Evolutionary conservation across 1,140 invertebrate genomes (phyloP), one percentile per base, ranked within the genome.

Genomic region (Eueides isabella): DNA sequence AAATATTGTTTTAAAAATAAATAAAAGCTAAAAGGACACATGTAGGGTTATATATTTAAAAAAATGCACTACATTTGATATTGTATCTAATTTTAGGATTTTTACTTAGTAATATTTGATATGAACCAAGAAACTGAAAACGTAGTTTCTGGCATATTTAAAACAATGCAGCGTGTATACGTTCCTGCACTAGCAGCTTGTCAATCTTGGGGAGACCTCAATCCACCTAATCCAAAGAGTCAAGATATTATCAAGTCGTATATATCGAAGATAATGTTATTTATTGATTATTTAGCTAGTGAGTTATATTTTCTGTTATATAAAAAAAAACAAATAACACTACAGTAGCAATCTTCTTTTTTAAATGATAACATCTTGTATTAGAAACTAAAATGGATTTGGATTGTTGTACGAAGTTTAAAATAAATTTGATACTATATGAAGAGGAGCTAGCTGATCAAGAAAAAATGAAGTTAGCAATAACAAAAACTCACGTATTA

Each of bases 351-450:
- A 38, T 38, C 14, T 38, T 38, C 16, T 4, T 14, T 38, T 16
- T 14, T 38, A 38, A 38, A 55, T 7, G 3, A 55, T 11, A 2
- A 23, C 1, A 26, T 55, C 48, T 55, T 55, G 9, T 26, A 55
- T 55, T 78, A 96, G 95, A 93, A 86, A 95, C 95, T 1, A 95
- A 95, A 80, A 85, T 94, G 41, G 95, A 96, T 81, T 82, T 96
- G 38, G 93, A 95, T 68, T 94, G 89, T 72, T 92, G 92, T 28
- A 85, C 95, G 26, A 92, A 84, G 69, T 95, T 96, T 77, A 90
- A 94, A 61, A 87, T 95, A 48, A 93, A 95, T 81, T 78, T 91
- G 71, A 81, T 94, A 31, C 77, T 95, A 14, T 94, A 95, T 68
- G 86, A 94, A 16, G 93, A 94, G 30, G 91, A 94, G 81, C 87